Percentiles rank a stretch among this genome's conserved stretches.
Evolutionary conservation across 2,888 invertebrate genomes (phyloP).

Genomic region (Neoaliturus tenellus): DNA sequence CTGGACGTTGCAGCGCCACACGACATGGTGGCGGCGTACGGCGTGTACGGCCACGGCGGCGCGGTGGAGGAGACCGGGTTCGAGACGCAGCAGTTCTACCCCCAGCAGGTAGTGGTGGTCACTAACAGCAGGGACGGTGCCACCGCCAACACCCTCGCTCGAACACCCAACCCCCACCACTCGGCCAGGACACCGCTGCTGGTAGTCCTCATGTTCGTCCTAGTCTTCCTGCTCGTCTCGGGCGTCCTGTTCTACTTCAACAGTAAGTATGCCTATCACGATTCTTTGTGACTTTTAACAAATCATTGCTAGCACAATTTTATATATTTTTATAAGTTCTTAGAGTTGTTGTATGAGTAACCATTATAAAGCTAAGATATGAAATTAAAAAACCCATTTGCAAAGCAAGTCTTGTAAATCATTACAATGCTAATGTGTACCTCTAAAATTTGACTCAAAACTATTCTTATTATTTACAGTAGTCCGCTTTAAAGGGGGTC

Average conservation of each 20-base stretch:
- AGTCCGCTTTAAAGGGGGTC: no score
- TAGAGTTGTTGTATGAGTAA: not conserved
- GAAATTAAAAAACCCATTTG: no score
- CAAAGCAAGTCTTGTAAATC: no score
- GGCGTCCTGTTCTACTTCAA: conserved; percentile 42
- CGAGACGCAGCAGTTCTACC: conserved; percentile 1
- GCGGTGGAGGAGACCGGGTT: conserved; percentile 11
- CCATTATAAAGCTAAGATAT: no score
- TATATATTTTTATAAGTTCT: not conserved
- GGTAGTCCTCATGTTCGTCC: conserved; percentile 4
- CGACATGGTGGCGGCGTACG: conserved; percentile 47
- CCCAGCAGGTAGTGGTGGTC: conserved; percentile 45
- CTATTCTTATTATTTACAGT: no score
- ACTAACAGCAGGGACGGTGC: conserved; percentile 5
- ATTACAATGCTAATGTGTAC: no score
- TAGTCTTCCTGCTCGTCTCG: conserved; percentile 31
- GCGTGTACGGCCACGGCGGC: conserved; percentile 9
- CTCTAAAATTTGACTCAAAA: no score
- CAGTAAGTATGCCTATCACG: conserved; percentile 3
- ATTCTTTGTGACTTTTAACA: no score
- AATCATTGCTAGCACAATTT: not conserved
- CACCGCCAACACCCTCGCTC: conserved; percentile 31
- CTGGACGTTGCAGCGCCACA: conserved; percentile 25
- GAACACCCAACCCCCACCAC: not conserved
- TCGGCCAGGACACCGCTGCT: not conserved